Evolutionary conservation across 2,113 vertebrate species (phyloP).

Genomic region (Catharus fuscescens): DNA sequence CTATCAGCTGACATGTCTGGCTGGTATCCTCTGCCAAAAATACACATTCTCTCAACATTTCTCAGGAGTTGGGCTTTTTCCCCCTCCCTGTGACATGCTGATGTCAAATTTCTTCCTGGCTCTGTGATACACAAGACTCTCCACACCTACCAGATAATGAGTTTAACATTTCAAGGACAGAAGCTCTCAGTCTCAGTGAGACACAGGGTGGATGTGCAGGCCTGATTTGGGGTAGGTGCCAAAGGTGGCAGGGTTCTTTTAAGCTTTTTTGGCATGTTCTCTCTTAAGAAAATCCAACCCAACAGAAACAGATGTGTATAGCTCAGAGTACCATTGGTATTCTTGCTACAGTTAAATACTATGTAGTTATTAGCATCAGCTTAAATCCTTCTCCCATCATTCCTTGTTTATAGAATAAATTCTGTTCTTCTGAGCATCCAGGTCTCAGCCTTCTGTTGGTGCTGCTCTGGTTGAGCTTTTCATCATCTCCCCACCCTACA

Average conservation of each 20-base stretch:
- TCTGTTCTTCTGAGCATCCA: background rate
- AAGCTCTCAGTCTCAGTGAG: background rate
- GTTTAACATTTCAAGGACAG: conserved; percentile 47
- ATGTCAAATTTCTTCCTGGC: conserved; percentile 6
- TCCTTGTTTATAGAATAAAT: background rate
- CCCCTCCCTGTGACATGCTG: background rate
- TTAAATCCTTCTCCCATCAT: background rate
- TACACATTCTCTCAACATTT: conserved; percentile 51
- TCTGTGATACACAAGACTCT: conserved; percentile 18
- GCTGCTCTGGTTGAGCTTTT: background rate
- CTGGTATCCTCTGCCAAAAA: conserved; percentile 66
- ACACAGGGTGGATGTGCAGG: background rate
- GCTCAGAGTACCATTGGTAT: background rate
- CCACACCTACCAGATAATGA: conserved; percentile 20
- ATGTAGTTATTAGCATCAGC: background rate
- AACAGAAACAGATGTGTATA: background rate
- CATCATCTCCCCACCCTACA: background rate
- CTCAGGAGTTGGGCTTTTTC: background rate
- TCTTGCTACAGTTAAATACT: background rate
- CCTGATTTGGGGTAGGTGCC: background rate
- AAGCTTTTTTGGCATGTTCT: background rate
- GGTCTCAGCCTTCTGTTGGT: background rate
- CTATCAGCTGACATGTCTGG: conserved; percentile 69
- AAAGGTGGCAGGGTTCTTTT: background rate
- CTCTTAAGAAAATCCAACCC: background rate